These are phyloP conservation scores for Batillaria attramentaria DNA, from an alignment of 1,140 invertebrate genomes.

Conservation along the genomic window DNA sequence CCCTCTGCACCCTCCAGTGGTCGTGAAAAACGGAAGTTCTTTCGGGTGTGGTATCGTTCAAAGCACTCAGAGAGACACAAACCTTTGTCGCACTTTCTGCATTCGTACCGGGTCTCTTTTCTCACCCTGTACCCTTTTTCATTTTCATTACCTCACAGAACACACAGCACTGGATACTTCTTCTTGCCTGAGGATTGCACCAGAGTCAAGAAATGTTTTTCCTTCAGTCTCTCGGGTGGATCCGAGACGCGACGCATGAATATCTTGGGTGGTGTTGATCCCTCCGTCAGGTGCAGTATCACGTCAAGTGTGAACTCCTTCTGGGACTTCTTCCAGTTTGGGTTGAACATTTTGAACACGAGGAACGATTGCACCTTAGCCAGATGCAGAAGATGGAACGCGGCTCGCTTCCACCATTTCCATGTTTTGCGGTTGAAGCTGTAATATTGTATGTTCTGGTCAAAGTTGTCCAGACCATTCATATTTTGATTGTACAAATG, in stretches of 20 bases:
- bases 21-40: background rate
- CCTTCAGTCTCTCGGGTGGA: constrained; percentile 4
- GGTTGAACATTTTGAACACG: background rate
- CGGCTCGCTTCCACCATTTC: constrained; percentile 34
- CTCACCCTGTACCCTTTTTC: constrained; percentile 10
- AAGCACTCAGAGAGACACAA: too few relatives aligned
- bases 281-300: background rate
- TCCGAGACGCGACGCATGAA: constrained; percentile 9
- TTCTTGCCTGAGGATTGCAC: background rate
- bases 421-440: constrained; percentile 16
- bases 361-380: constrained; percentile 13
- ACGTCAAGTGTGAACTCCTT: background rate
- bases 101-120: constrained; percentile 10
- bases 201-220: background rate
- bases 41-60: constrained; percentile 10
- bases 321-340: background rate
- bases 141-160: constrained; percentile 10
- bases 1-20: background rate
- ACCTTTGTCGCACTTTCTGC: background rate
- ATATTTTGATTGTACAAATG: constrained; percentile 19
- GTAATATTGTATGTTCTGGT: constrained; percentile 2
- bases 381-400: background rate
- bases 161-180: constrained; percentile 15
- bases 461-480: constrained; percentile 7
- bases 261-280: background rate